Evolutionary conservation across 2,888 invertebrate genomes (phyloP).

Genomic region (Dryobotodes eremita): DNA sequence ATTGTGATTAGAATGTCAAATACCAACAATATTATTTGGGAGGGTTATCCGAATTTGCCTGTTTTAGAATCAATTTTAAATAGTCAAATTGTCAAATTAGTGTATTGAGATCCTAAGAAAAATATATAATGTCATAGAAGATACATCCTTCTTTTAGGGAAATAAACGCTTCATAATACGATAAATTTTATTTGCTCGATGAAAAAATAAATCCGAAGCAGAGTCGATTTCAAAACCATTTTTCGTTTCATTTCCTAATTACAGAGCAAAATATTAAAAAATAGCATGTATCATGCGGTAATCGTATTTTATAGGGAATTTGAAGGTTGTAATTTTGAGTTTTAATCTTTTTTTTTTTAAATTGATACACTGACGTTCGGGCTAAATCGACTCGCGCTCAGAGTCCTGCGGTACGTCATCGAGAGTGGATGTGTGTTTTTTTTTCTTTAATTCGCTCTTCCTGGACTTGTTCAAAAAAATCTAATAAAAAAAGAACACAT

Average conservation of each 20-base stretch:
- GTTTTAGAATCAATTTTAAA: not conserved
- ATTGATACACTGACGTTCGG: not conserved
- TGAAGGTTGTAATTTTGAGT: not conserved
- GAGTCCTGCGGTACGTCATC: not conserved
- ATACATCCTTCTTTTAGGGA: not conserved
- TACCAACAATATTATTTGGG: slow-evolving; percentile 2
- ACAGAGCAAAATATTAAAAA: no score
- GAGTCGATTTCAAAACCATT: no score
- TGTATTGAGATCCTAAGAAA: no score
- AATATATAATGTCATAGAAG: no score
- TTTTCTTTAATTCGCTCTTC: not conserved
- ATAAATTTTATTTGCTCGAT: not conserved
- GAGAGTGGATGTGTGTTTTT: not conserved
- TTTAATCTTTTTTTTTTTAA: not conserved
- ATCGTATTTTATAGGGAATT: no score
- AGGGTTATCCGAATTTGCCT: no score
- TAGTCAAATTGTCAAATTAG: not conserved
- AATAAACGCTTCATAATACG: not conserved
- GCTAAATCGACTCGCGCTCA: not conserved
- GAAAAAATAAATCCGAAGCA: no score
- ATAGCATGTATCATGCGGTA: not conserved
- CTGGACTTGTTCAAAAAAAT: not conserved
- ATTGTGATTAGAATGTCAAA: not conserved
- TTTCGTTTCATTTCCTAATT: no score
- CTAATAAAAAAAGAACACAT: no score